These are phyloP conservation scores for Austrofundulus limnaeus DNA, from an alignment of 2,113 vertebrate genomes.

Conservation along the genomic window DNA sequence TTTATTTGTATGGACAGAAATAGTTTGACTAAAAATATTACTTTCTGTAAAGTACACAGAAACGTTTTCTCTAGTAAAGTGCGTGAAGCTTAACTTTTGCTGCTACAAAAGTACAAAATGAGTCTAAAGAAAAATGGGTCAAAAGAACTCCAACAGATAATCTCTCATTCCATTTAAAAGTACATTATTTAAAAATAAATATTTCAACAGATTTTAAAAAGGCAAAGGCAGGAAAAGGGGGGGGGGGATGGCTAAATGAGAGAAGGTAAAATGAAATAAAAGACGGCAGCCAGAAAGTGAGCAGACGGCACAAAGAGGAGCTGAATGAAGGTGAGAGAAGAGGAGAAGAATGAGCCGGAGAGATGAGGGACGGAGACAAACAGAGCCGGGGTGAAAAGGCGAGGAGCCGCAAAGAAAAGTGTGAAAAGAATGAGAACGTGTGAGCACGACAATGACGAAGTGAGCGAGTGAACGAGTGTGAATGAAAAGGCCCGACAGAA, in stretches of 20 bases:
- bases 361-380: conserved; percentile 21
- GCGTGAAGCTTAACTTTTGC: neutral
- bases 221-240: no score
- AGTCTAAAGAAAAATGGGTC: neutral
- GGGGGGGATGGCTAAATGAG: neutral
- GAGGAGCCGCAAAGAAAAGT: conserved; percentile 30
- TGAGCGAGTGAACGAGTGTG: conserved; percentile 37
- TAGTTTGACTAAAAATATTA: neutral
- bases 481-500: conserved; percentile 53
- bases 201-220: conserved; percentile 1
- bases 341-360: conserved; percentile 11
- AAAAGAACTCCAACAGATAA: neutral
- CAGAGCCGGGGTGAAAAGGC: conserved; percentile 35
- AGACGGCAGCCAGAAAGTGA: neutral
- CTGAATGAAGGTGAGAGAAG: conserved; percentile 17
- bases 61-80: neutral
- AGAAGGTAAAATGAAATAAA: neutral
- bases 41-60: no score
- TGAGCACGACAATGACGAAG: conserved; percentile 50
- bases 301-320: conserved; percentile 12
- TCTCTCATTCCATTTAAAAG: neutral
- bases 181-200: neutral
- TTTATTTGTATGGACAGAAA: no score
- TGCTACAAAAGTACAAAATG: neutral
- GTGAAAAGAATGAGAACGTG: conserved; percentile 38